Percentiles rank a stretch among this genome's conserved stretches.
Conservation (phyloP, 2,797 vertebrate species). For the Lophotriccus pileatus region DNA sequence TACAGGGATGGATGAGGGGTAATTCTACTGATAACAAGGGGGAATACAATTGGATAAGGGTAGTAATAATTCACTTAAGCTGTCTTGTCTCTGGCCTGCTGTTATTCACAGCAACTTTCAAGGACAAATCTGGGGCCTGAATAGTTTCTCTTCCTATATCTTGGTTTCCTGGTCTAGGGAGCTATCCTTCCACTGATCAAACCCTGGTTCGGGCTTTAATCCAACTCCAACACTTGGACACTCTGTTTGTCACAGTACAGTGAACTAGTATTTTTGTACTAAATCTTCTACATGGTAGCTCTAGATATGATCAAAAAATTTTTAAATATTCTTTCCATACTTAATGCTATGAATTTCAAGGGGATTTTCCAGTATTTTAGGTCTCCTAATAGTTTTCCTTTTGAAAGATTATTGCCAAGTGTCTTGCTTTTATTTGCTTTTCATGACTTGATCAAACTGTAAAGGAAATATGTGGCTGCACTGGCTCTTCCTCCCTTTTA, state of each 20-base stretch:
- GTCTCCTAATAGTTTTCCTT: not conserved
- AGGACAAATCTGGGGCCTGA: too few relatives aligned
- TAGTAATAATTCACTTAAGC: too few relatives aligned
- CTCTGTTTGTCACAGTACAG: not conserved
- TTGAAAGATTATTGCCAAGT: not conserved
- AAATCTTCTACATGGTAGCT: not conserved
- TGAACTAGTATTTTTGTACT: not conserved
- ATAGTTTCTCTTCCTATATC: too few relatives aligned
- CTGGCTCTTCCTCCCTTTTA: not conserved
- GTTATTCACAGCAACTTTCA: too few relatives aligned
- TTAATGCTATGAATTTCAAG: not conserved
- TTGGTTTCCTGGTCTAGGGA: too few relatives aligned
- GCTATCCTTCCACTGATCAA: too few relatives aligned
- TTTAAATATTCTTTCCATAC: not conserved
- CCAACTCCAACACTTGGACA: not conserved
- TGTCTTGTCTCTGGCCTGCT: too few relatives aligned
- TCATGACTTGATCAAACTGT: not conserved
- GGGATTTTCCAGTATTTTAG: not conserved
- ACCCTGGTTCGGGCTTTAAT: too few relatives aligned
- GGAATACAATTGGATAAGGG: too few relatives aligned
- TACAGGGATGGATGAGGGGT: too few relatives aligned
- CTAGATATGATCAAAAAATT: not conserved
- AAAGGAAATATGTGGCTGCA: not conserved
- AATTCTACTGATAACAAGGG: too few relatives aligned
- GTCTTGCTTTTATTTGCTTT: not conserved